Percentiles rank a stretch among this genome's conserved stretches.
phyloP scores from a whole-genome alignment of 2,888 invertebrate species.

The Rhabditophanes sp. region DNA sequence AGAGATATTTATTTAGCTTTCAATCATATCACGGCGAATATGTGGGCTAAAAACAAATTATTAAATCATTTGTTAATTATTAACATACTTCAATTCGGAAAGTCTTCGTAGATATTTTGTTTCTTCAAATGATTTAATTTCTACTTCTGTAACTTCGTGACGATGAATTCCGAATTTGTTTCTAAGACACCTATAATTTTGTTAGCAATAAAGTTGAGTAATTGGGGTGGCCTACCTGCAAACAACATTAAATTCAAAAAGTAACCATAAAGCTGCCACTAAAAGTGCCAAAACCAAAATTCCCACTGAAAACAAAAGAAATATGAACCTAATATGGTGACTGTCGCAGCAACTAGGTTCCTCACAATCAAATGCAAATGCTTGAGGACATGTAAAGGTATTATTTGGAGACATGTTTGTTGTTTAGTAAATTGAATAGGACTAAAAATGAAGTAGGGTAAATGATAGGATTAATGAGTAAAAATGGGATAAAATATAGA shows the following conservation, averaged over 20 bases:
- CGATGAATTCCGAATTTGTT: constrained; percentile 3
- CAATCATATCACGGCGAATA: too few relatives aligned
- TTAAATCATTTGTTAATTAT: too few relatives aligned
- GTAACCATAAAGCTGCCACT: constrained; percentile 13
- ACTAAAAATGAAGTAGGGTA: too few relatives aligned
- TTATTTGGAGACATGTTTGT: too few relatives aligned
- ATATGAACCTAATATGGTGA: constrained; percentile 18
- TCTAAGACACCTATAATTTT: constrained; percentile 1
- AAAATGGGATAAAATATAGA: too few relatives aligned
- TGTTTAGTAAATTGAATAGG: too few relatives aligned
- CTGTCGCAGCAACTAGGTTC: constrained; percentile 15
- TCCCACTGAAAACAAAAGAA: constrained; percentile 14
- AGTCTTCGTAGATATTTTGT: constrained; percentile 15
- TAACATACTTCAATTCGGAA: constrained; percentile 18
- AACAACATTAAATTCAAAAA: constrained; percentile 14
- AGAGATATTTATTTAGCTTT: too few relatives aligned
- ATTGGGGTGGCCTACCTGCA: constrained; percentile 5
- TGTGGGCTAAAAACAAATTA: too few relatives aligned
- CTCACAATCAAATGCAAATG: constrained; percentile 14
- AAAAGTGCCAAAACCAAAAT: constrained; percentile 13
- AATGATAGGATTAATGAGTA: too few relatives aligned
- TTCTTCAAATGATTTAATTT: constrained; percentile 16
- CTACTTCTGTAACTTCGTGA: constrained; percentile 13
- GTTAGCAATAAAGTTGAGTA: constrained; percentile 1
- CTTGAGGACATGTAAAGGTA: too few relatives aligned